Evolutionary conservation across 2,797 vertebrate genomes (phyloP).

Genomic region (Parauchenoglanis ngamensis): DNA sequence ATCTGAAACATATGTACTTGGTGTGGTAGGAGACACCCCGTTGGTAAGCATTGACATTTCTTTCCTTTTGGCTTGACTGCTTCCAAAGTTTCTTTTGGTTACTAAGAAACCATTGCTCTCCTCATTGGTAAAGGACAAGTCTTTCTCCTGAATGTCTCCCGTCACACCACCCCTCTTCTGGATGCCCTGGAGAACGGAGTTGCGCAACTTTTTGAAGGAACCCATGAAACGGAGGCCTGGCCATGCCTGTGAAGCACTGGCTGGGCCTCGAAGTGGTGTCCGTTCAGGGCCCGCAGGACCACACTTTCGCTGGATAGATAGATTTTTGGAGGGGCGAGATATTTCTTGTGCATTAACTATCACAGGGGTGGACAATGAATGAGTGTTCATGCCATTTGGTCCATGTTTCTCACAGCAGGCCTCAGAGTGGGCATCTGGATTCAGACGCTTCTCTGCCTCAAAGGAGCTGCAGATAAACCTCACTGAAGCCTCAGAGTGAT

Average conservation of each 20-base stretch:
- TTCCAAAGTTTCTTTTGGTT: conserved; percentile 45
- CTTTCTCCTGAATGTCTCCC: conserved; percentile 58
- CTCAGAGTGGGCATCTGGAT: conserved; percentile 53
- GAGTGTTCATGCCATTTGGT: conserved; percentile 61
- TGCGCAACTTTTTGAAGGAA: conserved; percentile 94
- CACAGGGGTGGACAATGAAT: conserved; percentile 66
- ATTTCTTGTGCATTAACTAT: conserved; percentile 61
- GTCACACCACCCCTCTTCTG: conserved; percentile 76
- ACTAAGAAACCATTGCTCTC: conserved; percentile 58
- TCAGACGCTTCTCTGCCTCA: conserved; percentile 57
- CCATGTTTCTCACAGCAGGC: conserved; percentile 61
- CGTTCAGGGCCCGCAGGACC: conserved; percentile 55
- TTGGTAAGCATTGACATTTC: conserved; percentile 58
- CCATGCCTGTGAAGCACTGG: conserved; percentile 77
- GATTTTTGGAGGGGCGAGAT: conserved; percentile 81
- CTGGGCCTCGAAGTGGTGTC: conserved; percentile 61
- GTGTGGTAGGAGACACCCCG: conserved; percentile 36
- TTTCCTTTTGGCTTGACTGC: conserved; percentile 46
- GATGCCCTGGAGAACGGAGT: conserved; percentile 90
- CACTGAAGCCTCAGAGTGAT: conserved; percentile 55
- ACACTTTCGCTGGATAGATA: conserved; percentile 80
- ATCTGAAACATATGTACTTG: conserved; percentile 55
- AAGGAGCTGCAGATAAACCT: conserved; percentile 67
- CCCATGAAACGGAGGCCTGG: conserved; percentile 87
- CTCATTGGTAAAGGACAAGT: conserved; percentile 48